Evolutionary conservation across 1,140 invertebrate genomes (phyloP).

Genomic region (Andricus grossulariae): DNA sequence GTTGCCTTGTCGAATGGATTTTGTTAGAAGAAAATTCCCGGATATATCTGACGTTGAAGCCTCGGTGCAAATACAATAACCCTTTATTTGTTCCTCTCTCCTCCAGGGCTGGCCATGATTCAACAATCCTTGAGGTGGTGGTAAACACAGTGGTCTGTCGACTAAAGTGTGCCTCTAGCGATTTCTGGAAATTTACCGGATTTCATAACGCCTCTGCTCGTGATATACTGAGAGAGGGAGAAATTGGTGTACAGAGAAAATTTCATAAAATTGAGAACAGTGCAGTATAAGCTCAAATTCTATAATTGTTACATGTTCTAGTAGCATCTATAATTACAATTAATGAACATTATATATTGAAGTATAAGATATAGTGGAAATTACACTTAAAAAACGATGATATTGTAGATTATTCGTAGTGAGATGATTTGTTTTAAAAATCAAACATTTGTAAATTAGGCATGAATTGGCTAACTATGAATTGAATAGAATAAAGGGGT

Average conservation of each 20-base stretch:
- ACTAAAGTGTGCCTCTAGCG: slow-evolving; percentile 55
- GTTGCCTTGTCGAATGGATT: background rate
- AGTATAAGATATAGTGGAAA: no score
- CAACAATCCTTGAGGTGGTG: slow-evolving; percentile 70
- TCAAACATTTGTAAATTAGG: no score
- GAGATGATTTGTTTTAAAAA: no score
- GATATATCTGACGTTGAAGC: slow-evolving; percentile 48
- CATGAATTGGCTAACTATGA: no score
- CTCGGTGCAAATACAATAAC: slow-evolving; percentile 75
- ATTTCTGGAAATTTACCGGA: slow-evolving; percentile 57
- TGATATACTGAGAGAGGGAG: background rate
- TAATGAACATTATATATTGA: no score
- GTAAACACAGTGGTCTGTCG: slow-evolving; percentile 63
- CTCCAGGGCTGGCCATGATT: slow-evolving; percentile 69
- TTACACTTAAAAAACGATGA: no score
- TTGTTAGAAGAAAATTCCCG: slow-evolving; percentile 42
- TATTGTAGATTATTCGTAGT: no score
- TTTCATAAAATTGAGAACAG: no score
- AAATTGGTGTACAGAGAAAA: background rate
- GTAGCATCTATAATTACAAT: no score
- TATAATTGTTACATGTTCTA: no score
- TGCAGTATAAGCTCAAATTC: no score
- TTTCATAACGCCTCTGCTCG: slow-evolving; percentile 7
- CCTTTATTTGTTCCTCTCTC: slow-evolving; percentile 74
- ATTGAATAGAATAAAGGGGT: no score